Conservation (phyloP, 2,113 vertebrate genomes). For the Phyllostomus hastatus region DNA sequence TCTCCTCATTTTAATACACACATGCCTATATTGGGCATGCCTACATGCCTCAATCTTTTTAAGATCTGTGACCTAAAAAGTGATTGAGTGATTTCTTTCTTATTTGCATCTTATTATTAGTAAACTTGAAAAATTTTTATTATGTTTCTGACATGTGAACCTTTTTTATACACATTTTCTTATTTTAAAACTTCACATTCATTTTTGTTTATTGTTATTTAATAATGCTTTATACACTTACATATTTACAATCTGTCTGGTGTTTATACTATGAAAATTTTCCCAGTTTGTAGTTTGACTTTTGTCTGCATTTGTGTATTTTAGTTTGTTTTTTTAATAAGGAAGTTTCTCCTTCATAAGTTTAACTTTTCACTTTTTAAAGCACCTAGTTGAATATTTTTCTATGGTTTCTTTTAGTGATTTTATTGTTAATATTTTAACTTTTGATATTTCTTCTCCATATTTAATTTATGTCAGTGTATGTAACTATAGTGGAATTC, state of each 20-base stretch:
- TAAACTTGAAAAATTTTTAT: not conserved
- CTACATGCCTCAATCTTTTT: not conserved
- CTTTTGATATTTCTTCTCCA: not conserved
- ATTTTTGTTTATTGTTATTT: not conserved
- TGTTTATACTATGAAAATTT: not conserved
- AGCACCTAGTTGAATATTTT: not conserved
- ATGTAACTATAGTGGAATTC: not conserved
- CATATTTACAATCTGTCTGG: not conserved
- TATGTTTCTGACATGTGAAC: not conserved
- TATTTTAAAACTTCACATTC: not conserved
- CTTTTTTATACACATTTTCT: not conserved
- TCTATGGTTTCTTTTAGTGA: not conserved
- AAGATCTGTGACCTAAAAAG: not conserved
- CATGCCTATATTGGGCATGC: not conserved
- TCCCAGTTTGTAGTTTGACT: not conserved
- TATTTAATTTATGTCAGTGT: not conserved
- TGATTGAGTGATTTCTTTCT: not conserved
- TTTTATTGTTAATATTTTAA: not conserved
- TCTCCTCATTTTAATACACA: not conserved
- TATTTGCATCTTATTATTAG: not conserved
- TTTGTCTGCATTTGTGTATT: not conserved
- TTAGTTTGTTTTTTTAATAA: not conserved
- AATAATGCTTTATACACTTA: not conserved
- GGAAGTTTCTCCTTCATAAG: not conserved
- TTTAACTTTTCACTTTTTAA: not conserved